Percentiles rank a stretch among this genome's conserved stretches.
phyloP scores from a whole-genome alignment of 2,888 invertebrate genomes.

The Drosophila testacea region DNA sequence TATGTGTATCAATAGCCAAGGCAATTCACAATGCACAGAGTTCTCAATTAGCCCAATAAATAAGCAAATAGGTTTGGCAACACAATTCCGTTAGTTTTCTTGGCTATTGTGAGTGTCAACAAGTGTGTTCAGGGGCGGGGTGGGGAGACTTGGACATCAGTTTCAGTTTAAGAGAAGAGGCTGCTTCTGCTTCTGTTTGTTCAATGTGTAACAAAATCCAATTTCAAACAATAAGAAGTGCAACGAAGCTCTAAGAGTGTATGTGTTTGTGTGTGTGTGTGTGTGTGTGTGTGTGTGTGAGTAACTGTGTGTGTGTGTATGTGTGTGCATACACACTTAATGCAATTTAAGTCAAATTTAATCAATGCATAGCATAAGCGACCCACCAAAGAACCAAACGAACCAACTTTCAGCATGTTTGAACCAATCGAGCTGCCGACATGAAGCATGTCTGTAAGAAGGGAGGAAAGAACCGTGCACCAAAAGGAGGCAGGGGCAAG shows the following conservation, averaged over 20 bases:
- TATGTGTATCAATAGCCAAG: constrained; percentile 14
- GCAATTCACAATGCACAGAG: constrained; percentile 16
- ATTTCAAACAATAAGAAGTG: constrained; percentile 64
- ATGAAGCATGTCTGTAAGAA: constrained; percentile 14
- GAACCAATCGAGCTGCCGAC: constrained; percentile 64
- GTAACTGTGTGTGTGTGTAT: constrained; percentile 12
- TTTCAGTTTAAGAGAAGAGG: constrained; percentile 1
- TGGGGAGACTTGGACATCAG: not conserved
- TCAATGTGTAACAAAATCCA: constrained; percentile 57
- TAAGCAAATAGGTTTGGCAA: constrained; percentile 47
- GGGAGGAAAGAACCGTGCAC: not conserved
- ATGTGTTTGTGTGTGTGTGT: constrained; percentile 9
- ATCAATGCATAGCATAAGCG: constrained; percentile 73
- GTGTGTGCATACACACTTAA: constrained; percentile 55
- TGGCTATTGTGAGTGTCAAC: constrained; percentile 61
- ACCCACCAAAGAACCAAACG: constrained; percentile 39
- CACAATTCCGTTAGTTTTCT: constrained; percentile 40
- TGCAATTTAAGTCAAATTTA: constrained; percentile 79
- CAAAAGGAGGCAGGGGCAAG: not conserved
- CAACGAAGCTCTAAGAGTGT: constrained; percentile 33
- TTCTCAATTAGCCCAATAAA: constrained; percentile 68
- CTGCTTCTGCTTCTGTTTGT: not conserved
- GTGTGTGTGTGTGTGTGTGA: constrained; percentile 16
- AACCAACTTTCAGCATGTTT: constrained; percentile 63
- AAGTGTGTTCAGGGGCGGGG: constrained; percentile 47